Evolutionary conservation across 2,888 invertebrate species (phyloP).

Genomic region (Acholoe squamosa): DNA sequence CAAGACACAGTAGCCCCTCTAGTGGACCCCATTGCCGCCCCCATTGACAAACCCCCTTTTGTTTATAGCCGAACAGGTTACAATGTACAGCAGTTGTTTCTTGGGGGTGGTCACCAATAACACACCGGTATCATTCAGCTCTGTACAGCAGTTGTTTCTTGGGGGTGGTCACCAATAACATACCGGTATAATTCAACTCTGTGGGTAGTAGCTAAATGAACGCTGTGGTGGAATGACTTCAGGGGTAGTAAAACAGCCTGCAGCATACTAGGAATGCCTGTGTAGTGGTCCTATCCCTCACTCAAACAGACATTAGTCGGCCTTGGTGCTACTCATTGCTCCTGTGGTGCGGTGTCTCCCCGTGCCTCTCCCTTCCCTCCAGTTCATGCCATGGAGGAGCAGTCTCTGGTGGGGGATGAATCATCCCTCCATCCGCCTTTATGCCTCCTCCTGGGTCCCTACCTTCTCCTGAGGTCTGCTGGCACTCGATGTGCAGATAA

Average conservation of each 20-base stretch:
- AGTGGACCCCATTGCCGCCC: no score
- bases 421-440: background rate
- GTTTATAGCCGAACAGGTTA: no score
- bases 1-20: no score
- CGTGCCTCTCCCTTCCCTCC: background rate
- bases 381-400: background rate
- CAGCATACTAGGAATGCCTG: constrained; percentile 27
- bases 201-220: constrained; percentile 24
- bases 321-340: background rate
- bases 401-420: constrained; percentile 34
- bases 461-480: constrained; percentile 38
- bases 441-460: constrained; percentile 26
- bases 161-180: constrained; percentile 2
- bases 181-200: constrained; percentile 24
- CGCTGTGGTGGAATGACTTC: background rate
- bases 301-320: background rate
- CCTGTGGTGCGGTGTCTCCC: background rate
- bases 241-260: constrained; percentile 29
- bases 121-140: constrained; percentile 2
- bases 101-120: background rate
- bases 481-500: constrained; percentile 31
- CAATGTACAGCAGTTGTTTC: background rate
- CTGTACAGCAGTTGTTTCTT: background rate
- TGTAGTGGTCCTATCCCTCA: background rate
- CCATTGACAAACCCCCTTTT: no score